Evolutionary conservation across 1,140 invertebrate genomes (phyloP).

Genomic region (Drosophila chauvacae): DNA sequence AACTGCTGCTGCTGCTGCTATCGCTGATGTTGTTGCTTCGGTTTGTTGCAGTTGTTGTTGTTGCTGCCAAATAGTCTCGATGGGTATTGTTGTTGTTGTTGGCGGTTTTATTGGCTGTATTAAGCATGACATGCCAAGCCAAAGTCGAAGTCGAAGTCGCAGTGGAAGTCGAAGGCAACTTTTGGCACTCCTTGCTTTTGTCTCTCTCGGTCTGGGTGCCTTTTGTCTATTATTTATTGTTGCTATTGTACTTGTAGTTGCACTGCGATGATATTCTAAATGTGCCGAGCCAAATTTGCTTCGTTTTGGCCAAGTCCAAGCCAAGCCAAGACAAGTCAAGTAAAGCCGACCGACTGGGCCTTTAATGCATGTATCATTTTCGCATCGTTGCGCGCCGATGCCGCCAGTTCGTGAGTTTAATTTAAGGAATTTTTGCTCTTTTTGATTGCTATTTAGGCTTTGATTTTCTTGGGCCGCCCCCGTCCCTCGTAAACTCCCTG

Average conservation of each 20-base stretch:
- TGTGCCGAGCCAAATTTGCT: constrained; percentile 79
- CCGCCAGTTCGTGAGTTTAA: constrained; percentile 78
- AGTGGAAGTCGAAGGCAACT: constrained; percentile 41
- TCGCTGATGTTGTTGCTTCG: constrained; percentile 24
- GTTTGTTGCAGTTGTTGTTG: constrained; percentile 23
- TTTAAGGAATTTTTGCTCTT: constrained; percentile 81
- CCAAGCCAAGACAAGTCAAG: constrained; percentile 33
- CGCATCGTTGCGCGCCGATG: constrained; percentile 67
- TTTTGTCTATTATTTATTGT: constrained; percentile 62
- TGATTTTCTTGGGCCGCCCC: constrained; percentile 41
- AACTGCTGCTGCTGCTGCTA: constrained; percentile 24
- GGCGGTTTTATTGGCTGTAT: constrained; percentile 79
- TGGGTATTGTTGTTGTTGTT: constrained; percentile 54
- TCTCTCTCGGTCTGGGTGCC: constrained; percentile 31
- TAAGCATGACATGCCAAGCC: constrained; percentile 76
- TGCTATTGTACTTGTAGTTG: constrained; percentile 33
- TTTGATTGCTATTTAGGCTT: constrained; percentile 82
- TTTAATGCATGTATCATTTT: constrained; percentile 83
- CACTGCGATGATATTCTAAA: constrained; percentile 80
- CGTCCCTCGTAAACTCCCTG: constrained; percentile 7
- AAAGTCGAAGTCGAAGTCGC: constrained; percentile 48
- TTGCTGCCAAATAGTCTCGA: constrained; percentile 42
- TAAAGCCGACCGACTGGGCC: constrained; percentile 31
- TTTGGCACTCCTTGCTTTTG: constrained; percentile 76
- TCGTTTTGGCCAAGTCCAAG: constrained; percentile 75